A percentile compares a stretch with the other conserved stretches of the same genome.
These are phyloP conservation scores for Mormyrus proboscirostris DNA, from an alignment of 2,797 vertebrate species.

Conservation along the genomic window DNA sequence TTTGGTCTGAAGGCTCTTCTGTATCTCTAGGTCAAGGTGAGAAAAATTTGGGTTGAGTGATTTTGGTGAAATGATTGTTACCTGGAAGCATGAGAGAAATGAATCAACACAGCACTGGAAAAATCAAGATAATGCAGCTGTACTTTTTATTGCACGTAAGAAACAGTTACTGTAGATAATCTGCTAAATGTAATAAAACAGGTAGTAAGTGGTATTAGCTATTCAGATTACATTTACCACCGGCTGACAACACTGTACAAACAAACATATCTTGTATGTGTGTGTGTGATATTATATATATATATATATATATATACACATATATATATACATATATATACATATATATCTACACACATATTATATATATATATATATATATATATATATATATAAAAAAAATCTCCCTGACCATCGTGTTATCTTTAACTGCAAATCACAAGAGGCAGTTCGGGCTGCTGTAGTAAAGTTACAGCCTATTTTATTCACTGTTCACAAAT, in stretches of 20 bases:
- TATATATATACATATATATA: background rate
- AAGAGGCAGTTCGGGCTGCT: background rate
- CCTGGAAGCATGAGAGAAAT: background rate
- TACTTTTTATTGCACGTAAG: background rate
- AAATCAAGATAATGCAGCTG: background rate
- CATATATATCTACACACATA: too few relatives aligned
- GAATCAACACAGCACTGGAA: background rate
- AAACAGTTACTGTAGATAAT: background rate
- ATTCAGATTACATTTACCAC: background rate
- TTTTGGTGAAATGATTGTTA: background rate
- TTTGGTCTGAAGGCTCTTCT: background rate
- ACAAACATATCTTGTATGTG: background rate
- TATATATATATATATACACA: background rate
- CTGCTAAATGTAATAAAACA: background rate
- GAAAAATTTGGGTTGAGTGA: background rate
- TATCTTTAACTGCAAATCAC: constrained; percentile 20
- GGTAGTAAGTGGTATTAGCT: background rate
- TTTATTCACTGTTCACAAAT: constrained; percentile 69
- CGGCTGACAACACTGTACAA: background rate
- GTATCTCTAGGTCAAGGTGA: background rate
- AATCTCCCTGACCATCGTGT: constrained; percentile 24
- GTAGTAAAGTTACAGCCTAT: constrained; percentile 30
- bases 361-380: too few relatives aligned
- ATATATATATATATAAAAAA: background rate
- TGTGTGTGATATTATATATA: background rate